phyloP scores from a whole-genome alignment of 2,113 vertebrate species.

The Paramormyrops kingsleyae region DNA sequence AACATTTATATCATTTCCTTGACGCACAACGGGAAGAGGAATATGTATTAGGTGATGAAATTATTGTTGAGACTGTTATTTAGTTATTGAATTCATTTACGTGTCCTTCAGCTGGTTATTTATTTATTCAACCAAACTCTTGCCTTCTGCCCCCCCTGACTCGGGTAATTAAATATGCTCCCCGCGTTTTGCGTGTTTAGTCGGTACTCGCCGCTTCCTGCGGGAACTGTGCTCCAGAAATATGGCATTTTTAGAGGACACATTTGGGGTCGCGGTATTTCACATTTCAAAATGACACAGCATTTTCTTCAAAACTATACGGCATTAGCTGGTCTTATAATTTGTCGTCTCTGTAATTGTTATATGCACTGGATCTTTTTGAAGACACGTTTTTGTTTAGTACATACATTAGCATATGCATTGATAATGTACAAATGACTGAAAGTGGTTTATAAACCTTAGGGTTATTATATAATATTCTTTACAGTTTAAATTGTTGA shows the following conservation, averaged over 20 bases:
- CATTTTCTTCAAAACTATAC: background rate
- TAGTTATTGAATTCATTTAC: background rate
- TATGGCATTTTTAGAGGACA: background rate
- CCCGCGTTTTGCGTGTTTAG: background rate
- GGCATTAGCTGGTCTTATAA: background rate
- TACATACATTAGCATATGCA: background rate
- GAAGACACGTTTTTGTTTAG: background rate
- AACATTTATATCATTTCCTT: background rate
- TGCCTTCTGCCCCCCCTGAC: background rate
- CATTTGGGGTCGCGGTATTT: background rate
- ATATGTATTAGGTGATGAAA: background rate
- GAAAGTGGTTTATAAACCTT: background rate
- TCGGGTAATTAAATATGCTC: background rate
- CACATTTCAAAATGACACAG: background rate
- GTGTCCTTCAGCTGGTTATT: background rate
- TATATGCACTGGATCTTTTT: background rate
- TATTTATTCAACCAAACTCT: background rate
- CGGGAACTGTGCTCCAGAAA: background rate
- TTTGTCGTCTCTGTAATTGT: background rate
- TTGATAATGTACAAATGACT: background rate
- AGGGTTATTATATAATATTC: background rate
- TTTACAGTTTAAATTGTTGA: background rate
- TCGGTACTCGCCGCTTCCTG: background rate
- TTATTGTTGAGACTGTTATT: background rate
- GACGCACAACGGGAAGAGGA: background rate